phyloP scores from a whole-genome alignment of 2,113 vertebrate species.

The Proterorhinus semilunaris region DNA sequence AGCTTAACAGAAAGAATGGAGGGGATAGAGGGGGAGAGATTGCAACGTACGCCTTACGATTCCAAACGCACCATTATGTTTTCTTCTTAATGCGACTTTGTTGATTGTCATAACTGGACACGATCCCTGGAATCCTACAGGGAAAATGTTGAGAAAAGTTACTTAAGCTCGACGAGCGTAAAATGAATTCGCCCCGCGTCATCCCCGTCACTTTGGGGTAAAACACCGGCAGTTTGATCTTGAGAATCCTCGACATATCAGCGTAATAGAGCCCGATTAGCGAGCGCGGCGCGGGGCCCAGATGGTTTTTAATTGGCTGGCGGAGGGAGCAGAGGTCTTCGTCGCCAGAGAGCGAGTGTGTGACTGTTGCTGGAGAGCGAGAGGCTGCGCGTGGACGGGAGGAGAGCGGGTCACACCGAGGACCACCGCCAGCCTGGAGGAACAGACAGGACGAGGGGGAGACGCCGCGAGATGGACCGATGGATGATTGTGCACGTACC shows the following conservation, averaged over 20 bases:
- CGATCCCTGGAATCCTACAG: too few relatives aligned
- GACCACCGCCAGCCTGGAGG: conserved; percentile 80
- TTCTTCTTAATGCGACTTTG: too few relatives aligned
- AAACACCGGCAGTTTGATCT: conserved; percentile 7
- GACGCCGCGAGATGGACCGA: conserved; percentile 74
- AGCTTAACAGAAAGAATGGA: too few relatives aligned
- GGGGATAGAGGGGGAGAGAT: too few relatives aligned
- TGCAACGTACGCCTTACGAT: too few relatives aligned
- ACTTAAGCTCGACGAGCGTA: too few relatives aligned
- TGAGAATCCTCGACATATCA: conserved; percentile 28
- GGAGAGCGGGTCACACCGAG: conserved; percentile 88
- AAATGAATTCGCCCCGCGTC: too few relatives aligned
- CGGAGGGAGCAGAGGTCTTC: conserved; percentile 88
- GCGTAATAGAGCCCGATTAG: conserved; percentile 47
- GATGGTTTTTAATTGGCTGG: conserved; percentile 96
- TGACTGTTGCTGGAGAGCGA: conserved; percentile 94
- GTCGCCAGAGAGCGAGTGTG: conserved; percentile 89
- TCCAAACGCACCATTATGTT: too few relatives aligned
- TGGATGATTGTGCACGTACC: conserved; percentile 8
- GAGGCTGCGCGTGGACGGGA: conserved; percentile 82
- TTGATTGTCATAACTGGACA: too few relatives aligned
- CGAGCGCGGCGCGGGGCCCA: conserved; percentile 78
- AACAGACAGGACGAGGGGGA: conserved; percentile 51
- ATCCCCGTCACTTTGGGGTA: too few relatives aligned
- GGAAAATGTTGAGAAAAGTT: too few relatives aligned